Conservation (phyloP, 2,113 vertebrate genomes). For the Mormyrus iriodes region DNA sequence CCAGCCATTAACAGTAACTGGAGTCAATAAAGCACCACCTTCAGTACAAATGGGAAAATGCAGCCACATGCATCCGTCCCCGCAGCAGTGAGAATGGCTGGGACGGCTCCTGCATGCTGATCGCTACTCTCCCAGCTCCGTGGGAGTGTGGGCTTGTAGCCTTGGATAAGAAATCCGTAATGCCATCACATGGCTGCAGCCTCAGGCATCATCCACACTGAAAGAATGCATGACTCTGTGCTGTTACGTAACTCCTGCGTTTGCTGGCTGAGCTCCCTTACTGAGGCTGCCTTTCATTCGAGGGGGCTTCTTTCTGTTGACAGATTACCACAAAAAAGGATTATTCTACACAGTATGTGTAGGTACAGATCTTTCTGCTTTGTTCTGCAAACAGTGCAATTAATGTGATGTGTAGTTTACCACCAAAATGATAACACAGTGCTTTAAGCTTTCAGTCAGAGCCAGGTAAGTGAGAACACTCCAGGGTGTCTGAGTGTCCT, state of each 20-base stretch:
- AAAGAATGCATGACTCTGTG: background rate
- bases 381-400: background rate
- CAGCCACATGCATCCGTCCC: background rate
- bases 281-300: background rate
- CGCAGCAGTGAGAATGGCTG: background rate
- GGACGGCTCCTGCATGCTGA: background rate
- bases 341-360: background rate
- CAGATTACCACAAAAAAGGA: background rate
- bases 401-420: background rate
- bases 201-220: background rate
- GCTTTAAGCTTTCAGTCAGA: background rate
- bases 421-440: background rate
- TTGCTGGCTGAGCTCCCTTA: background rate
- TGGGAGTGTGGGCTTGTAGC: background rate
- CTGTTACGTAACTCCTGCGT: background rate
- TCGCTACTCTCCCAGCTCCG: background rate
- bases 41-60: background rate
- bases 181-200: background rate
- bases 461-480: background rate
- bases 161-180: background rate
- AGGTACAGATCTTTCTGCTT: background rate
- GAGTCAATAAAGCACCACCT: background rate
- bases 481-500: background rate
- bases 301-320: constrained; percentile 4
- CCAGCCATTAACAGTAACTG: background rate